Evolutionary conservation across 1,140 invertebrate genomes (phyloP), one percentile per base, ranked within the genome.

Genomic region (Nasonia giraulti): DNA sequence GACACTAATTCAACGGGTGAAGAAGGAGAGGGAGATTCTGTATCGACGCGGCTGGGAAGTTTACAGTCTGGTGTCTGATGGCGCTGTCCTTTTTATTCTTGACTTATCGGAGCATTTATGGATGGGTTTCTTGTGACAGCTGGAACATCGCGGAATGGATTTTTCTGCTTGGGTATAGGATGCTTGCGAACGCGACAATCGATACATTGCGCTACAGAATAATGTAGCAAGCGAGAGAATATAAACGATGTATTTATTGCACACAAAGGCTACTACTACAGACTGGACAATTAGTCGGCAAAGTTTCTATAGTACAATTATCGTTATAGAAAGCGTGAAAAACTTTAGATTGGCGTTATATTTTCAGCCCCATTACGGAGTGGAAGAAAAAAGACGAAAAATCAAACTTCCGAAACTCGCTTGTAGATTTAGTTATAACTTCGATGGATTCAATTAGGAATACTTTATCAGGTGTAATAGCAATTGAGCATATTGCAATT

Each of bases 331-430:
- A 62, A 62, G 55, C 4, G 17, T 62, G 17, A 2, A 20, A 17
- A 62, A 62, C 55, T 62, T 62, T 62, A 20, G 55, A 62, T 62
- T 62, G 55, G 55, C 55, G n/a, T 62, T 62, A 62, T 62, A 62
- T 62, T 62, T 62, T 62, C 55, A 62, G 2, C 20, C 55, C 55
- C 20, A 62, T 62, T 62, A 62, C 55, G 20, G n/a, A 62, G 6
- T n/a, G 55, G 55, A n/a, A 62, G 55, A 6, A 62, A 62, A n/a
- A n/a, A 62, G 27, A 7, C 20, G 55, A 62, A 62, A 62, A 62
- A 62, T 62, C 20, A 2, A 62, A 62, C 55, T 62, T 62, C 20
- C 6, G 55, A n/a, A 62, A 62, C 55, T 62, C 55, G 7, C 55
- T 62, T 62, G 55, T n/a, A 62, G 14, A 62, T 17, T 20, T 62